Conservation (phyloP, 2,113 vertebrate genomes). For the Gymnogyps californianus region DNA sequence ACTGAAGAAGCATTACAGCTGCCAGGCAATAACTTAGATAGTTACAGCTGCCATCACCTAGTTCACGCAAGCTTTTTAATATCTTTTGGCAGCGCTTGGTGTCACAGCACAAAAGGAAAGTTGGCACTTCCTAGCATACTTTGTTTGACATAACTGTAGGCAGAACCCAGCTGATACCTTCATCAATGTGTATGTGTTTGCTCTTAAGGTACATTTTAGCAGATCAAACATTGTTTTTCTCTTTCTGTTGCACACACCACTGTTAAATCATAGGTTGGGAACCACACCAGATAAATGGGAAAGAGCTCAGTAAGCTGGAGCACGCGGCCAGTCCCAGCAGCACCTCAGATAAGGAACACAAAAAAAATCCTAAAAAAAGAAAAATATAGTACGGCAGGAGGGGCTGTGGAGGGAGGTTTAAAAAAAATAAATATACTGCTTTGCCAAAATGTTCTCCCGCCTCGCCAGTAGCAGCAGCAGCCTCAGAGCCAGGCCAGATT, state of each 20-base stretch:
- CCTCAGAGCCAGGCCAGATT: conserved; percentile 59
- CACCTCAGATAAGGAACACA: conserved; percentile 60
- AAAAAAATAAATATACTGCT: conserved; percentile 35
- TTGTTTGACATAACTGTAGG: conserved; percentile 86
- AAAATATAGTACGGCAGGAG: conserved; percentile 42
- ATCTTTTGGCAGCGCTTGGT: conserved; percentile 80
- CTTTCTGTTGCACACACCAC: conserved; percentile 6
- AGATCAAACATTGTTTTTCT: conserved; percentile 57
- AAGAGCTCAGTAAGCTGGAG: conserved; percentile 19
- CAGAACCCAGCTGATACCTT: conserved; percentile 84
- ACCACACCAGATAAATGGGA: conserved; percentile 55
- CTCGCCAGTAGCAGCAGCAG: conserved; percentile 48
- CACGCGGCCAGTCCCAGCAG: conserved; percentile 55
- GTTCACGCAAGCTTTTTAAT: conserved; percentile 85
- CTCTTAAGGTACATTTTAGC: conserved; percentile 75
- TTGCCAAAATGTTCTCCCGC: conserved; percentile 35
- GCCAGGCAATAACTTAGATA: conserved; percentile 85
- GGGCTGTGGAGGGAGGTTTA: conserved; percentile 17
- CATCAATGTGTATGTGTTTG: conserved; percentile 70
- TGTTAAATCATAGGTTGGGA: conserved; percentile 66
- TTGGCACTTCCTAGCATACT: conserved; percentile 80
- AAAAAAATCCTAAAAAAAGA: background rate
- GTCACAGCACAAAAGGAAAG: conserved; percentile 85
- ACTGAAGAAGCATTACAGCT: conserved; percentile 78
- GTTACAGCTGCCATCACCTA: conserved; percentile 86